Percentiles rank a stretch among this genome's conserved stretches.
Evolutionary conservation across 2,797 vertebrate species (phyloP).

Genomic region (Myiotriccus ornatus): DNA sequence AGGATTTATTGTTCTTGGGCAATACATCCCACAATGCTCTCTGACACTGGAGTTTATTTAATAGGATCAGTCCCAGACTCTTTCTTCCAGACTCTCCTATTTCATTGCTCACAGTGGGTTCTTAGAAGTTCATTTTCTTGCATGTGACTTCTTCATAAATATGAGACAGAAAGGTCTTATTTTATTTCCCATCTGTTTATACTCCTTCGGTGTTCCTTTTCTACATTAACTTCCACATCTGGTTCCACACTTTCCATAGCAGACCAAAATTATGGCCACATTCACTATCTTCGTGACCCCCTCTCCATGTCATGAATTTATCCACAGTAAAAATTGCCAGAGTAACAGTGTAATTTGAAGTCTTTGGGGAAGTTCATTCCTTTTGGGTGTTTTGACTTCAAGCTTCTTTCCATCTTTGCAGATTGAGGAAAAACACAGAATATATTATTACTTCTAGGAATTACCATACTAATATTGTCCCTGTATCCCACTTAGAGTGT

Average conservation of each 20-base stretch:
- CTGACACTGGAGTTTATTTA: conserved; percentile 58
- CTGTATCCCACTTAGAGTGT: neutral
- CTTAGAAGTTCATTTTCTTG: conserved; percentile 59
- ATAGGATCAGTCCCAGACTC: conserved; percentile 40
- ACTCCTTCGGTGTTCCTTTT: conserved; percentile 6
- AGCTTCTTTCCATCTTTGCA: neutral
- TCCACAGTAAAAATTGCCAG: neutral
- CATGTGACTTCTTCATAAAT: conserved; percentile 53
- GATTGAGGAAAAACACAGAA: neutral
- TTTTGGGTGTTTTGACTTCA: neutral
- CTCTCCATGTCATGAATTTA: neutral
- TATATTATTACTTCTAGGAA: neutral
- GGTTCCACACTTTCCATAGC: neutral
- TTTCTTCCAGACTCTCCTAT: conserved; percentile 50
- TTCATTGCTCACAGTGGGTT: conserved; percentile 58
- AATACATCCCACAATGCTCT: conserved; percentile 17
- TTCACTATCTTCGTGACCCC: neutral
- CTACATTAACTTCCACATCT: conserved; percentile 53
- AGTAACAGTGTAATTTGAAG: neutral
- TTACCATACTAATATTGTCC: neutral
- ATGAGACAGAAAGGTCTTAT: conserved; percentile 50
- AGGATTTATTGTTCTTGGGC: conserved; percentile 50
- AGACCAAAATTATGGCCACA: conserved; percentile 13
- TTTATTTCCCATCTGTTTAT: conserved; percentile 63
- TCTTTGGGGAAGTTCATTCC: neutral